Conservation (phyloP, 2,113 vertebrate genomes). For the Muscicapa adusta region DNA sequence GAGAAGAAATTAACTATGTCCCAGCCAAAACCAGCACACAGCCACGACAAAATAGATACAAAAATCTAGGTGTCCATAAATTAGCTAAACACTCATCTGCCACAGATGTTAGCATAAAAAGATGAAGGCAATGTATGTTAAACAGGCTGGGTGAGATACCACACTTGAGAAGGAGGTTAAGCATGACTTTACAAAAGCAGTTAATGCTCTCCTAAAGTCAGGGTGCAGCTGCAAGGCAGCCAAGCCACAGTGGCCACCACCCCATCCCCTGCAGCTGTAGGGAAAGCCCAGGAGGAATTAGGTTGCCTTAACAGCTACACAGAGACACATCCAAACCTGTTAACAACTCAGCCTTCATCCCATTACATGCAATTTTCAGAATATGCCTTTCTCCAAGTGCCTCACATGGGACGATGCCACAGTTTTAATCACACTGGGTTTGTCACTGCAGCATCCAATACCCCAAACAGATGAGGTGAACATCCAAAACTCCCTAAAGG, state of each 20-base stretch:
- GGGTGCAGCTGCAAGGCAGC: not conserved
- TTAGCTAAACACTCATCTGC: not conserved
- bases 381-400: not conserved
- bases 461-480: not conserved
- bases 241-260: not conserved
- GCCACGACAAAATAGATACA: not conserved
- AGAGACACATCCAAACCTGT: not conserved
- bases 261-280: not conserved
- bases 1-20: not conserved
- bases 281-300: not conserved
- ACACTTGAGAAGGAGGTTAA: not conserved
- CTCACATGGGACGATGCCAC: not conserved
- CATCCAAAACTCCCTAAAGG: not conserved
- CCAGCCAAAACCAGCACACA: not conserved
- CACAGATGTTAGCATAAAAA: not conserved
- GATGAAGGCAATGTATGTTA: not conserved
- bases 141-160: not conserved
- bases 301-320: not conserved
- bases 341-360: not conserved
- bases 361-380: not conserved
- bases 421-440: not conserved
- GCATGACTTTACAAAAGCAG: not conserved
- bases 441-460: not conserved
- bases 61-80: not conserved
- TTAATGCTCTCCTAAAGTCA: not conserved